Conservation (phyloP, 2,888 invertebrate genomes). For the Acrobasis consociella region DNA sequence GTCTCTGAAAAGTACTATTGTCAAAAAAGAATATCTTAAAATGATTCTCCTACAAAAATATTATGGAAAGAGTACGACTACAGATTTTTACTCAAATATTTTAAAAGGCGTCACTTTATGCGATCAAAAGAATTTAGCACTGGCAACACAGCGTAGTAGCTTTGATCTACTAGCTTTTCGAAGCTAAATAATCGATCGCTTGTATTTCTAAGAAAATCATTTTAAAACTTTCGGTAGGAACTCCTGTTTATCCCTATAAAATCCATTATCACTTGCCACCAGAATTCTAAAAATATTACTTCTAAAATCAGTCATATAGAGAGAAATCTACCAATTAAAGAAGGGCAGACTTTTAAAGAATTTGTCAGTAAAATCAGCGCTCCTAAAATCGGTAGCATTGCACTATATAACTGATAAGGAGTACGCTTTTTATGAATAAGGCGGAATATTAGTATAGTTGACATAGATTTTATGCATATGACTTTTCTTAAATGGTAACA, state of each 20-base stretch:
- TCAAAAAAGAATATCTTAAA: constrained; percentile 39
- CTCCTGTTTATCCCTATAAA: constrained; percentile 36
- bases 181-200: constrained; percentile 55
- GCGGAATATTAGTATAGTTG: neutral
- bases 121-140: constrained; percentile 56
- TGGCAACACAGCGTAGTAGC: constrained; percentile 64
- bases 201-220: constrained; percentile 35
- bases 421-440: too few species aligned
- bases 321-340: too few species aligned
- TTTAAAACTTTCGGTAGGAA: constrained; percentile 51
- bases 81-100: neutral
- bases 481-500: constrained; percentile 26
- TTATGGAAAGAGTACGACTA: constrained; percentile 28
- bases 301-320: too few species aligned
- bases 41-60: constrained; percentile 37
- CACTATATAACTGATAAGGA: too few species aligned
- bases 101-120: neutral
- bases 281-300: too few species aligned
- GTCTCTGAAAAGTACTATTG: constrained; percentile 44
- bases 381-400: too few species aligned
- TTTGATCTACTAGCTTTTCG: constrained; percentile 56
- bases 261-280: neutral
- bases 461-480: constrained; percentile 13
- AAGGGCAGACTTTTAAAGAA: too few species aligned
- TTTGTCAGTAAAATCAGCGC: too few species aligned